Conservation (phyloP, 1,140 invertebrate genomes). For the Octopus sinensis region DNA sequence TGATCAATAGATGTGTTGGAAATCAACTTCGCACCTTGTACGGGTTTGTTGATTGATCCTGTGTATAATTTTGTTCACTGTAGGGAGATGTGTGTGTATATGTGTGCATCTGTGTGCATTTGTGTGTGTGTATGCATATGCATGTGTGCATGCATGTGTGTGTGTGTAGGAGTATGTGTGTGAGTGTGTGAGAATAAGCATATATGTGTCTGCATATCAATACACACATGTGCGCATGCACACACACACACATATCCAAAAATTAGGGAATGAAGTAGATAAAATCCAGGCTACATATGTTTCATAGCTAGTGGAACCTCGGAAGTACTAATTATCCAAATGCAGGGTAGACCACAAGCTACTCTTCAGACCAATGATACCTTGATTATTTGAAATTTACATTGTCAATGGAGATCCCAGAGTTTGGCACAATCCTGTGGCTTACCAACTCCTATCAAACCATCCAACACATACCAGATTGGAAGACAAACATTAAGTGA, state of each 20-base stretch:
- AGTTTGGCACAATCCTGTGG: too few species aligned
- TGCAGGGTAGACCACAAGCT: too few species aligned
- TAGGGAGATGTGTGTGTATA: not conserved
- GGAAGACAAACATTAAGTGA: too few species aligned
- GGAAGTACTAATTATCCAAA: not conserved
- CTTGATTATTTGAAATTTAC: too few species aligned
- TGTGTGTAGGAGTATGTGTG: not conserved
- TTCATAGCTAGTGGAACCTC: not conserved
- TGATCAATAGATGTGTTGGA: not conserved
- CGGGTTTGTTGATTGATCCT: too few species aligned
- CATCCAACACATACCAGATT: too few species aligned
- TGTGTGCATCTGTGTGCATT: not conserved
- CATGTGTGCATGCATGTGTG: not conserved
- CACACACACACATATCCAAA: not conserved
- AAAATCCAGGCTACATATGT: not conserved
- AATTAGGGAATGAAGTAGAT: not conserved
- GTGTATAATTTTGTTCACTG: not conserved
- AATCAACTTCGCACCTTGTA: not conserved
- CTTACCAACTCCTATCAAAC: too few species aligned
- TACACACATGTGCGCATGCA: not conserved
- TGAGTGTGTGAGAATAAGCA: not conserved
- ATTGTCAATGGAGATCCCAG: too few species aligned
- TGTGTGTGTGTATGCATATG: not conserved
- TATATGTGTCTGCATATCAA: not conserved
- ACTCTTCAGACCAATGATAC: too few species aligned